phyloP scores from a whole-genome alignment of 2,113 vertebrate genomes.

The Vulpes ferrilata region DNA sequence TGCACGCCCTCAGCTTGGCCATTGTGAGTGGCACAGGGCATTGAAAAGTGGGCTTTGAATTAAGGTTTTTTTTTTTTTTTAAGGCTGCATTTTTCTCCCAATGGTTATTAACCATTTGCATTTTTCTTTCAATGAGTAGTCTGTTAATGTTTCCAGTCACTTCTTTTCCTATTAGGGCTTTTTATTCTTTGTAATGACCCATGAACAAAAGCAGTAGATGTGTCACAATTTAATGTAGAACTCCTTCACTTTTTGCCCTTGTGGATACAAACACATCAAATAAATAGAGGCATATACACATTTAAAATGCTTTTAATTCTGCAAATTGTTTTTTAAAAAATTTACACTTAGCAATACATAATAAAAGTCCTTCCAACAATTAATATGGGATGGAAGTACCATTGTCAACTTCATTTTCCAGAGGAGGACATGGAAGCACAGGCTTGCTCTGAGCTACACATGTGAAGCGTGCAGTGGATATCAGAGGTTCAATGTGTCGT shows the following conservation, averaged over 20 bases:
- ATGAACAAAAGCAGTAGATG: background rate
- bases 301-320: conserved; percentile 2
- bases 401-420: background rate
- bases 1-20: background rate
- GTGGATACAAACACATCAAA: background rate
- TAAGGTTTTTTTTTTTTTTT: background rate
- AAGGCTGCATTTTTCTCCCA: background rate
- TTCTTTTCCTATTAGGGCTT: background rate
- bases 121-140: background rate
- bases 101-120: background rate
- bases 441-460: background rate
- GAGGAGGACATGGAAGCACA: background rate
- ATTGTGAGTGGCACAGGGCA: background rate
- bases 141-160: background rate
- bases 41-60: background rate
- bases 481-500: background rate
- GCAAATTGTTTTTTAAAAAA: background rate
- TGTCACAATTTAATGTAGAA: background rate
- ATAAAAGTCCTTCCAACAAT: background rate
- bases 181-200: background rate
- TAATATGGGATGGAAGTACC: background rate
- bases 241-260: background rate
- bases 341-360: background rate
- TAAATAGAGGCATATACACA: background rate
- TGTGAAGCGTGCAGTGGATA: background rate